Conservation (phyloP, 1,140 invertebrate genomes). For the Cylas formicarius region DNA sequence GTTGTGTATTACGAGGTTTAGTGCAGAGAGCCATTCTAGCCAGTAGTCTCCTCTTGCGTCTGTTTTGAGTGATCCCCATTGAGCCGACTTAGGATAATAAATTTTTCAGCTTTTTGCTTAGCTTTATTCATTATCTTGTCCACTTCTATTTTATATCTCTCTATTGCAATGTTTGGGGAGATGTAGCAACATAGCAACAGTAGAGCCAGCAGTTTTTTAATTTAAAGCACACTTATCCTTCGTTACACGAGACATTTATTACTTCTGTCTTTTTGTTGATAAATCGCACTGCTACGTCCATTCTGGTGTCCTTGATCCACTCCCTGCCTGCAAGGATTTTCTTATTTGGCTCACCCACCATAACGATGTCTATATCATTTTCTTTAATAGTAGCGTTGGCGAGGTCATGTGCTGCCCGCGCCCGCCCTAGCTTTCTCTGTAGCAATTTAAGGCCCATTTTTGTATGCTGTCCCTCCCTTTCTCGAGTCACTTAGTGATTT, state of each 20-base stretch:
- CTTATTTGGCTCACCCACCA: conserved; percentile 10
- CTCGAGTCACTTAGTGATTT: too few relatives aligned
- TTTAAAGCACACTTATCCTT: not conserved
- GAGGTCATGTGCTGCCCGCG: too few relatives aligned
- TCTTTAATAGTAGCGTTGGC: conserved; percentile 2
- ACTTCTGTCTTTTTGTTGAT: conserved; percentile 12
- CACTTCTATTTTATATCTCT: conserved; percentile 1
- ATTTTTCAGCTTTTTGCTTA: not conserved
- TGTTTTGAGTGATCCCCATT: not conserved
- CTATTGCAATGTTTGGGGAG: not conserved
- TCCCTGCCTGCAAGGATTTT: not conserved
- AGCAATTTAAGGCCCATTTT: too few relatives aligned
- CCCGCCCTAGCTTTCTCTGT: conserved; percentile 1
- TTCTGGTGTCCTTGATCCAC: conserved; percentile 1
- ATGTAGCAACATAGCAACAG: not conserved
- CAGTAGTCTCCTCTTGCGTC: not conserved
- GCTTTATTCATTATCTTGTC: conserved; percentile 1
- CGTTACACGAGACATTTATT: too few relatives aligned
- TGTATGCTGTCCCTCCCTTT: too few relatives aligned
- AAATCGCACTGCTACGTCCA: conserved; percentile 6
- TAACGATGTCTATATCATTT: conserved; percentile 5
- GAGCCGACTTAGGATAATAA: not conserved
- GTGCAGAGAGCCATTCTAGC: not conserved
- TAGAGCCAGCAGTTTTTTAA: not conserved
- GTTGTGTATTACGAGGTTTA: not conserved